A percentile compares a stretch with the other conserved stretches of the same genome.
phyloP scores from a whole-genome alignment of 2,113 vertebrate genomes.

The Theristicus caerulescens region DNA sequence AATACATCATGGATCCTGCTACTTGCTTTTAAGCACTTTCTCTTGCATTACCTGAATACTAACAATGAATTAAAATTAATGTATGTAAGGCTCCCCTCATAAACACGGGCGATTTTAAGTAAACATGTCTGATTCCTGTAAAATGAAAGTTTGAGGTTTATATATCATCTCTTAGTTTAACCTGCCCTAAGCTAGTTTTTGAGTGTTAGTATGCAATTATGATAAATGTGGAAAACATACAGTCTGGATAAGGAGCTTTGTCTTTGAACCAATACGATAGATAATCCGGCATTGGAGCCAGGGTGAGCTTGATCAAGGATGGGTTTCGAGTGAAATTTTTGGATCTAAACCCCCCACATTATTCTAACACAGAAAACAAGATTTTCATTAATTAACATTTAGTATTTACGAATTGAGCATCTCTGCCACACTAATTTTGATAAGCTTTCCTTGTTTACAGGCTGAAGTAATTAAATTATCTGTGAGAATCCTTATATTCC shows the following conservation, averaged over 20 bases:
- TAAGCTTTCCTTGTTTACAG: neutral
- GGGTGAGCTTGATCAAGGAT: neutral
- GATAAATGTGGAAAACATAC: neutral
- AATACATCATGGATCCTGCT: neutral
- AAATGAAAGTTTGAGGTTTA: neutral
- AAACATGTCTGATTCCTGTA: neutral
- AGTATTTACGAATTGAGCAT: neutral
- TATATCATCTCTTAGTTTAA: neutral
- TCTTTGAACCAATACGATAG: neutral
- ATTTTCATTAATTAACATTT: neutral
- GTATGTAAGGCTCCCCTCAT: neutral
- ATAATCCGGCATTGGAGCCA: neutral
- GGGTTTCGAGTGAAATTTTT: neutral
- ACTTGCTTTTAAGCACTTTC: neutral
- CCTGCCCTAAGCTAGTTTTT: neutral
- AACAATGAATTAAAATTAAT: neutral
- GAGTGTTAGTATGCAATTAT: neutral
- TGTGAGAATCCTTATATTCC: neutral
- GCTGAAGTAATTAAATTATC: neutral
- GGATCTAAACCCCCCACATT: neutral
- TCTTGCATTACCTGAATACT: neutral
- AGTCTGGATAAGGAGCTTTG: neutral
- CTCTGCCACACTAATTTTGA: neutral
- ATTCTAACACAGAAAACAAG: neutral
- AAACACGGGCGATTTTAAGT: neutral